These are phyloP conservation scores for Heliconius hortense DNA, from an alignment of 2,888 invertebrate genomes.

Conservation along the genomic window DNA sequence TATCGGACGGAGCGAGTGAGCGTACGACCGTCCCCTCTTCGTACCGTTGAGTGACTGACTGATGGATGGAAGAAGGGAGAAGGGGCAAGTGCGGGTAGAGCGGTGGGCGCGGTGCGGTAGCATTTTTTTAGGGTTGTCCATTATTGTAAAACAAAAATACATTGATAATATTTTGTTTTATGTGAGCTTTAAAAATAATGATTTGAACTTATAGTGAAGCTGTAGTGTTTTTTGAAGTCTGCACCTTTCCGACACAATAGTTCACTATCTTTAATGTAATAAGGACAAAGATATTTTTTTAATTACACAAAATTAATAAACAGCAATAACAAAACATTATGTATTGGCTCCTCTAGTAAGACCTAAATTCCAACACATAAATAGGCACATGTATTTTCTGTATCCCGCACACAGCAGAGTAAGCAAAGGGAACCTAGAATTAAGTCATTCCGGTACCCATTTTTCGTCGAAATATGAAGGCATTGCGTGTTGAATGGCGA, in stretches of 20 bases:
- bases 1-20: conserved; percentile 52
- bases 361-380: not conserved
- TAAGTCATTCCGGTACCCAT: no score
- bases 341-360: no score
- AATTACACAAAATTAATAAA: not conserved
- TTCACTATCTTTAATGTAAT: not conserved
- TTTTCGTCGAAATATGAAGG: no score
- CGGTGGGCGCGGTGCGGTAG: conserved; percentile 46
- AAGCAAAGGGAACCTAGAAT: no score
- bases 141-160: conserved; percentile 10
- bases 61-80: conserved; percentile 60
- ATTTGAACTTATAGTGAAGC: not conserved
- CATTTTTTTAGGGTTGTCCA: conserved; percentile 39
- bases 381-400: no score
- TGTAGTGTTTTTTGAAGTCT: not conserved
- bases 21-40: conserved; percentile 62
- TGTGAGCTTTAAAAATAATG: not conserved
- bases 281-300: not conserved
- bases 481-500: no score
- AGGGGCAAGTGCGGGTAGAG: conserved; percentile 55
- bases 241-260: not conserved
- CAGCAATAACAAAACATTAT: not conserved
- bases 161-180: not conserved
- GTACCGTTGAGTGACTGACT: conserved; percentile 74
- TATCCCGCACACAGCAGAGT: no score